These are phyloP conservation scores for Enteromius mattozi DNA, from an alignment of 2,797 vertebrate species.

Conservation along the genomic window DNA sequence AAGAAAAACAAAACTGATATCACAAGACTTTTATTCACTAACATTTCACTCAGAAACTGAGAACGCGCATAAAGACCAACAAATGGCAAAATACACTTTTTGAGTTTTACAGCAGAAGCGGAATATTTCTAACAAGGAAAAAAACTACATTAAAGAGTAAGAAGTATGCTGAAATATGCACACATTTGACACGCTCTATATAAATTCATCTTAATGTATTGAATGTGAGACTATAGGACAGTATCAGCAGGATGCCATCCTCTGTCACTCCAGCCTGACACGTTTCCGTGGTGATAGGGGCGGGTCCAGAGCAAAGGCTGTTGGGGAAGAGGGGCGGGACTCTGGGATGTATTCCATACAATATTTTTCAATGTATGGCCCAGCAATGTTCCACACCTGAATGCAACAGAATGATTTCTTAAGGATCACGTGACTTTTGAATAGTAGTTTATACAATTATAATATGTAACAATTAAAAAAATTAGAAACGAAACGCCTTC, in stretches of 20 bases:
- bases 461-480: background rate
- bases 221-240: conserved; percentile 1
- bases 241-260: conserved; percentile 6
- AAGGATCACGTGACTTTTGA: background rate
- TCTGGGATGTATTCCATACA: conserved; percentile 90
- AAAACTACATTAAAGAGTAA: background rate
- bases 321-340: conserved; percentile 90
- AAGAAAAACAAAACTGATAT: conserved; percentile 12
- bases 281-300: conserved; percentile 79
- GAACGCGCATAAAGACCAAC: background rate
- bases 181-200: conserved; percentile 7
- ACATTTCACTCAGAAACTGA: background rate
- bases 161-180: background rate
- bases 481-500: no score
- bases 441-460: background rate
- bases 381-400: conserved; percentile 93
- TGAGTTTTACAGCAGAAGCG: background rate
- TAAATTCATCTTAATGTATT: background rate
- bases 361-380: conserved; percentile 96
- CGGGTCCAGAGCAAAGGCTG: conserved; percentile 89
- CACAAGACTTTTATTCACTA: conserved; percentile 21
- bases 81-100: background rate
- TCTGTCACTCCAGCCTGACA: conserved; percentile 76
- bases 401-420: background rate
- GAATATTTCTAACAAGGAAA: background rate